Base-by-base conservation (phyloP, 1,140 invertebrate species). In the Phthorimaea operculella region DNA sequence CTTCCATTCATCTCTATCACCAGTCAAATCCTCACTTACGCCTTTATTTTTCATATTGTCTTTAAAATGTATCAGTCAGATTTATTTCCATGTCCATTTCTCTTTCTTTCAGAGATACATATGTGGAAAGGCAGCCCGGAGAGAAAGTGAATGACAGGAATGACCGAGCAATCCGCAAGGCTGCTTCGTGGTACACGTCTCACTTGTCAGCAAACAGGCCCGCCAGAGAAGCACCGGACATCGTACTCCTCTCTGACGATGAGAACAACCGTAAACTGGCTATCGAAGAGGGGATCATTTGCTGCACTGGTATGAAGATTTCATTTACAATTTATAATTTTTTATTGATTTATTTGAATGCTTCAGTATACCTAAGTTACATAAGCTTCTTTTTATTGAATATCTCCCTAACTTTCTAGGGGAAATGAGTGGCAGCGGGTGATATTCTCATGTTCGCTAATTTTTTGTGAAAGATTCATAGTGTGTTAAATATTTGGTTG, bases 81-180 rank as follows among this genome's bases (percentile, higher is more conserved):
- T n/a, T n/a, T n/a, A n/a, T n/a, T n/a, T n/a, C n/a, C n/a, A n/a
- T n/a, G n/a, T n/a, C n/a, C n/a, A 28, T 28, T 28, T 28, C 21
- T 28, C 21, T 28, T 28, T 28, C 2, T 83, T 82, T 34, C 63
- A 98, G 95, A 70, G 93, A 97, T 54, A 98, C 96, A 11, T 97
- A 94, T 78, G 86, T 96, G 4, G 92, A 96, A 76, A 87, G 96
- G 60, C 83, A 92, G 52, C 89, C 91, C 33, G 91, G 91, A 28
- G 97, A 98, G 85, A 90, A 90, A 33, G 82, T 89, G 45, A 98
- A 98, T 87, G 96, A 98, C 75, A 89, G 96, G 68, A 98, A 98
- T 89, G 96, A 98, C 75, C 87, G 96, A 74, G 94, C 95, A 14
- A 97, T 98, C 63, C 87, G 96, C 50, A 79, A 88, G 60, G 92